Conservation (phyloP, 2,113 vertebrate genomes). For the Epinephelus fuscoguttatus region DNA sequence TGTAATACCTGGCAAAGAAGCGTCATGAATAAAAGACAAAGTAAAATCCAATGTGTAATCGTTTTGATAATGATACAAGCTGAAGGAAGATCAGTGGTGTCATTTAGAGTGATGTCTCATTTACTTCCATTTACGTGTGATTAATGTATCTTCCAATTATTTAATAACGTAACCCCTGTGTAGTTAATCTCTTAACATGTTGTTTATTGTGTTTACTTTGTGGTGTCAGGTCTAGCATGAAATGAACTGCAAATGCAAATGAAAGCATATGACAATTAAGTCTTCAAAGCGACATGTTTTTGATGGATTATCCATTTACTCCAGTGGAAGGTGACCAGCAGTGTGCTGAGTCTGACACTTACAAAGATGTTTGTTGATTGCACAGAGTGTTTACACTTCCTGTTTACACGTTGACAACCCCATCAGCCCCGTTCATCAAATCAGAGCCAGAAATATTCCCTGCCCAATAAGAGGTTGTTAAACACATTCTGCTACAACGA, state of each 20-base stretch:
- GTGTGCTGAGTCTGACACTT: slow-evolving; percentile 7
- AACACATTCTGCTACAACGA: slow-evolving; percentile 46
- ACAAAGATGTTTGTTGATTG: slow-evolving; percentile 26
- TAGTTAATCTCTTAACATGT: neutral
- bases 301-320: slow-evolving; percentile 24
- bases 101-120: slow-evolving; percentile 46
- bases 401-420: slow-evolving; percentile 32
- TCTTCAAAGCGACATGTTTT: neutral
- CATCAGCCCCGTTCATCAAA: slow-evolving; percentile 26
- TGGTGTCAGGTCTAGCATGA: slow-evolving; percentile 30
- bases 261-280: slow-evolving; percentile 9
- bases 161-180: slow-evolving; percentile 1
- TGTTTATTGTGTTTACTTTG: slow-evolving; percentile 15
- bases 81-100: slow-evolving; percentile 28
- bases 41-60: slow-evolving; percentile 39
- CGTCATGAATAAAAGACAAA: slow-evolving; percentile 58
- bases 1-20: slow-evolving; percentile 37
- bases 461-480: slow-evolving; percentile 15
- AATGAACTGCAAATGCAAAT: slow-evolving; percentile 38
- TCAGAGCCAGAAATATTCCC: slow-evolving; percentile 41
- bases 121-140: slow-evolving; percentile 22
- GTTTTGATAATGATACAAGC: slow-evolving; percentile 43
- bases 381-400: slow-evolving; percentile 25
- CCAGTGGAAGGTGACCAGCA: neutral
- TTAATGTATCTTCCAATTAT: slow-evolving; percentile 15